phyloP scores from a whole-genome alignment of 2,113 vertebrate genomes.

The Corythornis vintsioides region DNA sequence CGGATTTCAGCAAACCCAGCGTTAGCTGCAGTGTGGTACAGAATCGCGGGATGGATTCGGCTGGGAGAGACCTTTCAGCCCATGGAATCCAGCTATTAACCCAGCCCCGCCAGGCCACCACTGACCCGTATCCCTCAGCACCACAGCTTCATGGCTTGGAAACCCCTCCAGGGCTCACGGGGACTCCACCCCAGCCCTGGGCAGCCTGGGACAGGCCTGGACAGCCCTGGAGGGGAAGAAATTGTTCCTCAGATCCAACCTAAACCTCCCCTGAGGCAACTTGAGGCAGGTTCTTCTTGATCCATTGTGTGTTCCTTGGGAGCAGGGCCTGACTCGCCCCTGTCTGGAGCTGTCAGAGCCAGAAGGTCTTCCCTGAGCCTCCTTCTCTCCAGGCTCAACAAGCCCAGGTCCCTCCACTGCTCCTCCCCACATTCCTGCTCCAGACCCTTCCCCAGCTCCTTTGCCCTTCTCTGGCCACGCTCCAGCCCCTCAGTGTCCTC shows the following conservation, averaged over 20 bases:
- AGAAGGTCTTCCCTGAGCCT: no score
- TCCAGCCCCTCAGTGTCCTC: neutral
- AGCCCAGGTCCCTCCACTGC: neutral
- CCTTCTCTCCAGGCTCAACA: neutral
- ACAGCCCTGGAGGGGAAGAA: neutral
- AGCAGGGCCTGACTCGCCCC: neutral
- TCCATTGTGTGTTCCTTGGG: neutral
- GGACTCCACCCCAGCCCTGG: neutral
- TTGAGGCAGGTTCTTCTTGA: neutral
- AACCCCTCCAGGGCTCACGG: neutral
- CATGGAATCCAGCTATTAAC: neutral
- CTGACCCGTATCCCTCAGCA: neutral
- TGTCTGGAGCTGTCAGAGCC: neutral
- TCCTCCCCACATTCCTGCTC: neutral
- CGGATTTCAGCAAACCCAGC: no score
- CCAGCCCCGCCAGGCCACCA: neutral
- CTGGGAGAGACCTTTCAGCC: neutral
- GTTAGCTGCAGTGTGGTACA: fast-evolving
- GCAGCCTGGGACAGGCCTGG: neutral
- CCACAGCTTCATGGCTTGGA: neutral
- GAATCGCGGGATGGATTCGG: no score
- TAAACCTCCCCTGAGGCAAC: neutral
- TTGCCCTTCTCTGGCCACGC: neutral
- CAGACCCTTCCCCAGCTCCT: neutral
- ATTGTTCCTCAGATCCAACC: neutral